These are phyloP conservation scores for Aporophyla nigra DNA, from an alignment of 2,888 invertebrate genomes.

Conservation along the genomic window DNA sequence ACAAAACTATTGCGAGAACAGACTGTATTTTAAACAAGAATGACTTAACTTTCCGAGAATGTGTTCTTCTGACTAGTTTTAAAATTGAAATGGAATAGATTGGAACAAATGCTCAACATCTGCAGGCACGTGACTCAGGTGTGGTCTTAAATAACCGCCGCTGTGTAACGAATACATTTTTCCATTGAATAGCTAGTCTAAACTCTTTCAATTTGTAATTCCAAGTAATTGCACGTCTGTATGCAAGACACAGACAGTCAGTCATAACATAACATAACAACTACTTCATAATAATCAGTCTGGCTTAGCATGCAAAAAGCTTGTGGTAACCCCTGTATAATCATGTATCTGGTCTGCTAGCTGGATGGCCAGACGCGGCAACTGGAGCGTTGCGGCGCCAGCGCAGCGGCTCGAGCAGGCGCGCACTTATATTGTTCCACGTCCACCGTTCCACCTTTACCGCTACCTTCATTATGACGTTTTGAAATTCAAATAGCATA, in stretches of 20 bases:
- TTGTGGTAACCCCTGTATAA: constrained; percentile 60
- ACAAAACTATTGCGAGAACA: constrained; percentile 46
- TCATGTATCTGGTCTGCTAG: constrained; percentile 70
- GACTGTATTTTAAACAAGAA: constrained; percentile 46
- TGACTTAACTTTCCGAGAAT: constrained; percentile 52
- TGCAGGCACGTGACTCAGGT: constrained; percentile 47
- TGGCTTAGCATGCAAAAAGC: constrained; percentile 62
- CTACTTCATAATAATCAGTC: constrained; percentile 51
- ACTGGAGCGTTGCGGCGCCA: constrained; percentile 89
- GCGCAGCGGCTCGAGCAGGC: constrained; percentile 66
- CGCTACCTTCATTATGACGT: constrained; percentile 74
- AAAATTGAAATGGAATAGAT: constrained; percentile 54
- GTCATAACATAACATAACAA: constrained; percentile 62
- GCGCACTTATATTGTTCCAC: constrained; percentile 77
- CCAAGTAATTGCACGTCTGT: constrained; percentile 44
- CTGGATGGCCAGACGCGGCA: constrained; percentile 73
- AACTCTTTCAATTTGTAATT: constrained; percentile 38
- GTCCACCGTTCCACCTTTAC: constrained; percentile 73
- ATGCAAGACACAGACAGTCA: constrained; percentile 49
- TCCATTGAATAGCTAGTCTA: constrained; percentile 30
- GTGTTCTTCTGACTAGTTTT: constrained; percentile 37
- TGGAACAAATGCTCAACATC: constrained; percentile 46
- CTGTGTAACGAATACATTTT: constrained; percentile 37
- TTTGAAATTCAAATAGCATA: constrained; percentile 84
- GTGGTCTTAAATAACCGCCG: constrained; percentile 46